A percentile compares a stretch with the other conserved stretches of the same genome.
Evolutionary conservation across 2,113 vertebrate species (phyloP).

Genomic region (Proterorhinus semilunaris): DNA sequence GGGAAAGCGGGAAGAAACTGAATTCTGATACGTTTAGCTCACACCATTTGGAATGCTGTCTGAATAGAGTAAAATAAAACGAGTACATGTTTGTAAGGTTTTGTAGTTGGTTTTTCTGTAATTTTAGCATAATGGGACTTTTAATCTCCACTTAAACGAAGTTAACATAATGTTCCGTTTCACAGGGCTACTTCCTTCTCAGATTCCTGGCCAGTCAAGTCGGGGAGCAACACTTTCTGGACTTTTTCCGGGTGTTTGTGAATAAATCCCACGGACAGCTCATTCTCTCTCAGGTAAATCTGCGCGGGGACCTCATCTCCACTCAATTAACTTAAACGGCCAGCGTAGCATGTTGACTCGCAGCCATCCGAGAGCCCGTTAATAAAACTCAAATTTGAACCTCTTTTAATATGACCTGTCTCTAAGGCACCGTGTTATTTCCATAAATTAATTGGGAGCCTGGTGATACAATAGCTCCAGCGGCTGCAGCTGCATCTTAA

Average conservation of each 20-base stretch:
- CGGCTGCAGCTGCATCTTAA: slow-evolving; percentile 22
- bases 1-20: slow-evolving; percentile 5
- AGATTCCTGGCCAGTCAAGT: slow-evolving; percentile 80
- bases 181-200: slow-evolving; percentile 93
- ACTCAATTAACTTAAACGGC: slow-evolving; percentile 19
- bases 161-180: slow-evolving; percentile 10
- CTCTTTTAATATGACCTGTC: slow-evolving; percentile 32
- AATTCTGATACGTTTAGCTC: not conserved
- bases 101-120: not conserved
- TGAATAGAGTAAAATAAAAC: not conserved
- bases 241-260: slow-evolving; percentile 87
- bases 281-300: slow-evolving; percentile 89
- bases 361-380: slow-evolving; percentile 23
- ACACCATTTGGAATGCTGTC: not conserved
- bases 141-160: not conserved
- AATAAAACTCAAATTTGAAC: slow-evolving; percentile 35
- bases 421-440: slow-evolving; percentile 34
- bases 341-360: slow-evolving; percentile 14
- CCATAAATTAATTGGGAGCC: slow-evolving; percentile 46
- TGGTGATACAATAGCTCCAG: slow-evolving; percentile 31
- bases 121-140: not conserved
- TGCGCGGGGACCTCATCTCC: slow-evolving; percentile 7
- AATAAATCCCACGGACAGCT: slow-evolving; percentile 87
- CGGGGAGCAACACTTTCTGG: slow-evolving; percentile 81
- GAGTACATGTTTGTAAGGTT: not conserved